Percentiles rank a stretch among this genome's conserved stretches.
Evolutionary conservation across 1,140 invertebrate genomes (phyloP).

Genomic region (Drosophila santomea): DNA sequence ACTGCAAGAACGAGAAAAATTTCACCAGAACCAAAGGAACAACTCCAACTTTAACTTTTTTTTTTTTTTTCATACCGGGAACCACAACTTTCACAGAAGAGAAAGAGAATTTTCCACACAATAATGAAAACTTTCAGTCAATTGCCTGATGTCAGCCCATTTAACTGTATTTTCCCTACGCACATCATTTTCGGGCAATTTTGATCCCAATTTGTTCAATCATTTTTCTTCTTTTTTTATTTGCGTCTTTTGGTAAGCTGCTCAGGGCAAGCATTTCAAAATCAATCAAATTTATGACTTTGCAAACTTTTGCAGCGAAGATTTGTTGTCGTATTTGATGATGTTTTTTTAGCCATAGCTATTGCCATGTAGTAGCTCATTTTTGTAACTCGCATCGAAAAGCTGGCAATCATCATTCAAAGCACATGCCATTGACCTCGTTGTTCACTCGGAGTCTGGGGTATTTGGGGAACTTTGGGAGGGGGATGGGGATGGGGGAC

Average conservation of each 20-base stretch:
- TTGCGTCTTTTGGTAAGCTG: slow-evolving; percentile 33
- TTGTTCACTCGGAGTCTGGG: slow-evolving; percentile 46
- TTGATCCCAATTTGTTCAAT: slow-evolving; percentile 36
- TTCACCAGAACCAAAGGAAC: slow-evolving; percentile 47
- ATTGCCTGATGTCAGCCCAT: slow-evolving; percentile 43
- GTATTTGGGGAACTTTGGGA: slow-evolving; percentile 3
- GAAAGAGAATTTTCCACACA: slow-evolving; percentile 49
- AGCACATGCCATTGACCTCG: slow-evolving; percentile 61
- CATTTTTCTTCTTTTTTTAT: slow-evolving; percentile 1
- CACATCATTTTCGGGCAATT: slow-evolving; percentile 52
- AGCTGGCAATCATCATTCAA: slow-evolving; percentile 57
- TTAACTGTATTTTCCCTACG: slow-evolving; percentile 55
- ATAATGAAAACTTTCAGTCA: slow-evolving; percentile 52
- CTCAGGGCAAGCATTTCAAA: slow-evolving; percentile 56
- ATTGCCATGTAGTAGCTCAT: slow-evolving; percentile 29
- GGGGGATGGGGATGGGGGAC: slow-evolving; percentile 1
- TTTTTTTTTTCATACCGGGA: not conserved
- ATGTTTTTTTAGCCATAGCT: slow-evolving; percentile 27
- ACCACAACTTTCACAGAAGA: slow-evolving; percentile 51
- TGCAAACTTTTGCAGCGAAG: slow-evolving; percentile 52
- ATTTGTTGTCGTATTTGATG: slow-evolving; percentile 40
- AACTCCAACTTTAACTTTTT: slow-evolving; percentile 10
- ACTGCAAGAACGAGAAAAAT: slow-evolving; percentile 35
- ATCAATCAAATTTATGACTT: slow-evolving; percentile 66
- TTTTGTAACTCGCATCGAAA: slow-evolving; percentile 52